phyloP scores from a whole-genome alignment of 2,888 invertebrate species.

The Colletes collaris region DNA sequence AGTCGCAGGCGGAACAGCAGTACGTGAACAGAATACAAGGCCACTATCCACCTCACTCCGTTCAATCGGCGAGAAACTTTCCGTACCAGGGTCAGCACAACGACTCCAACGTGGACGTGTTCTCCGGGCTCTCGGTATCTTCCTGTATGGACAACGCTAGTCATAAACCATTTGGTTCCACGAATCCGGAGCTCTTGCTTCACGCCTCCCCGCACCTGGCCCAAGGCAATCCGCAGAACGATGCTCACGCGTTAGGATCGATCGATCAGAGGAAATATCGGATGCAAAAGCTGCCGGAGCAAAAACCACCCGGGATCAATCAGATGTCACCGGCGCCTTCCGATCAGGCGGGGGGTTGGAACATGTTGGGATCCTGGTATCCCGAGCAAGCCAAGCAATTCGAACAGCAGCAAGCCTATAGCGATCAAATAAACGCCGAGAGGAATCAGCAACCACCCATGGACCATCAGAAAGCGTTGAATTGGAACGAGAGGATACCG shows the following conservation, averaged over 20 bases:
- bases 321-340: conserved; percentile 63
- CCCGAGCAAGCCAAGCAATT: conserved; percentile 57
- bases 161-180: conserved; percentile 56
- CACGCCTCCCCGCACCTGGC: conserved; percentile 63
- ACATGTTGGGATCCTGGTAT: conserved; percentile 68
- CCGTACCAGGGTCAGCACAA: conserved; percentile 58
- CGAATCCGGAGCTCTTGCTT: conserved; percentile 58
- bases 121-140: conserved; percentile 45
- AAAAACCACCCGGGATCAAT: conserved; percentile 57
- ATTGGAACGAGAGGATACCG: conserved; percentile 63
- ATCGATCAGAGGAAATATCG: conserved; percentile 66
- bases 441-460: conserved; percentile 58
- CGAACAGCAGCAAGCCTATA: conserved; percentile 54
- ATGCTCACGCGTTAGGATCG: conserved; percentile 48
- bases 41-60: conserved; percentile 62
- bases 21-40: conserved; percentile 61
- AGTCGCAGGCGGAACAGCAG: conserved; percentile 70
- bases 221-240: conserved; percentile 54
- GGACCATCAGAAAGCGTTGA: conserved; percentile 63
- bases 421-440: conserved; percentile 56
- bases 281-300: conserved; percentile 60
- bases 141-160: conserved; percentile 57
- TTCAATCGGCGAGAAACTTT: conserved; percentile 54
- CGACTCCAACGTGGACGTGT: conserved; percentile 52
- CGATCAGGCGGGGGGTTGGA: conserved; percentile 74